Evolutionary conservation across 2,113 vertebrate genomes (phyloP).

Genomic region (Ahaetulla prasina): DNA sequence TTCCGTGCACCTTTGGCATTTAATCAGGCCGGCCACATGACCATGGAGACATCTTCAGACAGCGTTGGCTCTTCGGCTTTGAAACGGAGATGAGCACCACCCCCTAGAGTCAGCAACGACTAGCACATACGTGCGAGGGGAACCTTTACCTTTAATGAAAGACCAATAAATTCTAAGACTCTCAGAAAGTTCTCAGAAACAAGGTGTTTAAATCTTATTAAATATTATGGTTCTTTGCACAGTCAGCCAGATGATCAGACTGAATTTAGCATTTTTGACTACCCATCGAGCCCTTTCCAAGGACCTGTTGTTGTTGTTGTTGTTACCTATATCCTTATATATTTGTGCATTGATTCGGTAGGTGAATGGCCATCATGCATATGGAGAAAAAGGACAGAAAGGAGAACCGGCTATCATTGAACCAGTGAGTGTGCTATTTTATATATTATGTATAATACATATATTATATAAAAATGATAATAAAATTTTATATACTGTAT

Average conservation of each 20-base stretch:
- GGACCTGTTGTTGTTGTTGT: not conserved
- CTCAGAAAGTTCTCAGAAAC: not conserved
- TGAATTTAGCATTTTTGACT: not conserved
- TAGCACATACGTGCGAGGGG: no score
- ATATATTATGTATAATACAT: not conserved
- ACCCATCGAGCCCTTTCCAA: not conserved
- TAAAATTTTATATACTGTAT: not conserved
- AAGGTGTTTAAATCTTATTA: not conserved
- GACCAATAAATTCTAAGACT: not conserved
- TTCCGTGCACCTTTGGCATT: no score
- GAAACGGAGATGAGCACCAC: no score
- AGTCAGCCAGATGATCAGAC: not conserved
- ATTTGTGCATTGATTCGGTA: constrained; percentile 52
- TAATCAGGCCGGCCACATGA: no score
- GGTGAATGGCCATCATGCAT: constrained; percentile 77
- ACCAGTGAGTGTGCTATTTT: constrained; percentile 78
- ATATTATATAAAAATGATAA: not conserved
- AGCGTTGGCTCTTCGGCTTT: no score
- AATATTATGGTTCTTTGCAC: not conserved
- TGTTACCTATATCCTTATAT: constrained; percentile 22
- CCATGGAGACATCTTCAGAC: no score
- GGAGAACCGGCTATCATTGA: constrained; percentile 95
- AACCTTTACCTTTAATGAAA: not conserved
- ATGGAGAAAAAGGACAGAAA: constrained; percentile 92
- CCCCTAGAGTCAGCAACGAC: no score